Evolutionary conservation across 2,113 vertebrate species (phyloP), one percentile per base, ranked within the genome.

Genomic region (Leuciscus idus): DNA sequence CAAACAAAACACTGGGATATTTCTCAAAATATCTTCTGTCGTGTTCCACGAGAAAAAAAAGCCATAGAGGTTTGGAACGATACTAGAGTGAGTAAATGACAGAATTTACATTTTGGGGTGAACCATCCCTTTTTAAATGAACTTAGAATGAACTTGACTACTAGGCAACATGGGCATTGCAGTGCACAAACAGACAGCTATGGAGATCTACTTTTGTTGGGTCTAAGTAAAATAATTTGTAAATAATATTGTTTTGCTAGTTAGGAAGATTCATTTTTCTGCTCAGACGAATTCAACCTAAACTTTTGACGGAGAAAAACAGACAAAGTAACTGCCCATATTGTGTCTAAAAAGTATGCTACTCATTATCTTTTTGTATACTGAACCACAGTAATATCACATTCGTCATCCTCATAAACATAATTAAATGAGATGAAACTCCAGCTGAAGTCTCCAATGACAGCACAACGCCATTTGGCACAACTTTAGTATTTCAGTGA

Each of bases 351-450:
- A 73, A 73, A n/a, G 11, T 2, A 43, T 13, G 1, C 10, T 12
- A 6, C 23, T 73, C 9, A 62, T 12, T 62, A 10, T 26, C 4
- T 46, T 46, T 73, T 12, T 5, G 2, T n/a, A 46, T 73, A n/a
- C 4, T n/a, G 19, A 73, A 43, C 21, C 9, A 43, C 39, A 74
- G 19, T 36, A 43, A 48, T 26, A 48, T 74, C 43, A 74, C 23
- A 48, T 12, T 48, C 0, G 2, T 80, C 11, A 43, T 61, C 21
- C 3, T 55, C 28, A 21, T 26, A 30, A 30, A 28, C 39, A 28
- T 21, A 46, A 64, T 81, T 81, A 30, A 81, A 81, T 17, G 39
- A 80, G 77, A 43, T 43, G 23, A 39, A 80, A 39, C 77, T 46
- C 57, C 55, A 80, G 33, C 21, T 80, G 78, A 59, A 43, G 4